phyloP scores from a whole-genome alignment of 92 coral and sea anemone genomes.

The Nematostella vectensis region DNA sequence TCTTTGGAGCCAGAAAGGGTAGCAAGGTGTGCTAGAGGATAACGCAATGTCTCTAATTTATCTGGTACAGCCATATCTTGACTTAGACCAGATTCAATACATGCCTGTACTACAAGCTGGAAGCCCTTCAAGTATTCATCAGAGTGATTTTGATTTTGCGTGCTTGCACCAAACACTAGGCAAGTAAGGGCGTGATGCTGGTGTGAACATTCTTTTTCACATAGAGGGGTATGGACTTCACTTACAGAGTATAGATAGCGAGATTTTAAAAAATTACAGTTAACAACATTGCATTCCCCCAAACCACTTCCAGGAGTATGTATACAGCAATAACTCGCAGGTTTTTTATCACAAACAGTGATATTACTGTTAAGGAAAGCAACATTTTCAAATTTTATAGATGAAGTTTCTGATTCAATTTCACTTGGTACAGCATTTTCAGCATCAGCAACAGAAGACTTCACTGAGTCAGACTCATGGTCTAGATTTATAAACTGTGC shows the following conservation, averaged over 20 bases:
- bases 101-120: constrained; percentile 20
- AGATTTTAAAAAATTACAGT: too few relatives aligned
- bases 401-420: not conserved
- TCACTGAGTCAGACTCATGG: not conserved
- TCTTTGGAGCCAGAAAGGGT: constrained; percentile 7
- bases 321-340: too few relatives aligned
- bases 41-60: constrained; percentile 4
- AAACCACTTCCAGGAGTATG: constrained; percentile 7
- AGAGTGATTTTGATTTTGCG: not conserved
- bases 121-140: constrained; percentile 11
- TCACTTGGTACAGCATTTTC: not conserved
- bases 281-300: constrained; percentile 14
- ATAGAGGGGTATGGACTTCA: constrained; percentile 23
- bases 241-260: not conserved
- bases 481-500: constrained; percentile 1
- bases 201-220: constrained; percentile 15
- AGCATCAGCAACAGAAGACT: not conserved
- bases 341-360: too few relatives aligned
- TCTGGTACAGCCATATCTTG: constrained; percentile 22
- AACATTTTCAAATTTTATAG: too few relatives aligned
- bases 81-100: constrained; percentile 14
- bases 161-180: constrained; percentile 8
- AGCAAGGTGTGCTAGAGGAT: constrained; percentile 16
- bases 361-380: too few relatives aligned
- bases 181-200: constrained; percentile 31